Percentiles rank a stretch among this genome's conserved stretches.
Evolutionary conservation across 2,888 invertebrate genomes (phyloP).

Genomic region (Phragmatobia fuliginosa): DNA sequence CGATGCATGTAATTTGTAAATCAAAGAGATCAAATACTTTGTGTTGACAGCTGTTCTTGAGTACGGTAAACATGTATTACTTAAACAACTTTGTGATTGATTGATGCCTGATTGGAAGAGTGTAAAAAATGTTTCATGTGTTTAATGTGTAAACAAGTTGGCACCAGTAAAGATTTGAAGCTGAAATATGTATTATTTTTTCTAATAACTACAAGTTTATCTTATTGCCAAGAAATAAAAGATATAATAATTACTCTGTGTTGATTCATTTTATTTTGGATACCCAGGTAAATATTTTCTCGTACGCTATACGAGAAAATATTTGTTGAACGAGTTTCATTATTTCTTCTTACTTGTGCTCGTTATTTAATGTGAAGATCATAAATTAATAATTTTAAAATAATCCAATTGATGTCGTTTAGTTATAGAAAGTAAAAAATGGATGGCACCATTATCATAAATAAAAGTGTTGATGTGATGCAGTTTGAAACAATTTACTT

Average conservation of each 20-base stretch:
- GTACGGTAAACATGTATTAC: slow-evolving; percentile 52
- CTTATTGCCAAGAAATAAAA: background rate
- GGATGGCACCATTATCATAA: background rate
- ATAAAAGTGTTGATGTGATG: background rate
- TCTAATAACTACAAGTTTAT: background rate
- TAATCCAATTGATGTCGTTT: background rate
- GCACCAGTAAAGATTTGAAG: slow-evolving; percentile 23
- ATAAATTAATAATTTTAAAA: slow-evolving; percentile 23
- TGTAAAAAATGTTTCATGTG: slow-evolving; percentile 33
- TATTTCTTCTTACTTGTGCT: slow-evolving; percentile 36
- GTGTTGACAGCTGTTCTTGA: slow-evolving; percentile 60
- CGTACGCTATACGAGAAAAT: too few relatives aligned
- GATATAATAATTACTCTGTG: background rate
- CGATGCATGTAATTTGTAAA: slow-evolving; percentile 43
- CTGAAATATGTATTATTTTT: slow-evolving; percentile 10
- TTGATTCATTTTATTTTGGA: slow-evolving; percentile 7
- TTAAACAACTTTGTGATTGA: slow-evolving; percentile 50
- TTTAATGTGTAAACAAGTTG: slow-evolving; percentile 23
- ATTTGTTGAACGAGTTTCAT: too few relatives aligned
- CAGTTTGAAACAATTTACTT: background rate
- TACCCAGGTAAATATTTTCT: background rate
- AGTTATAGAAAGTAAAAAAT: background rate
- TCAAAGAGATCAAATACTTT: slow-evolving; percentile 44
- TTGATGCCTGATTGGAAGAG: slow-evolving; percentile 58
- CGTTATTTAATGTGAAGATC: slow-evolving; percentile 23